Evolutionary conservation across 2,888 invertebrate genomes (phyloP).

Genomic region (Zygaena filipendulae): DNA sequence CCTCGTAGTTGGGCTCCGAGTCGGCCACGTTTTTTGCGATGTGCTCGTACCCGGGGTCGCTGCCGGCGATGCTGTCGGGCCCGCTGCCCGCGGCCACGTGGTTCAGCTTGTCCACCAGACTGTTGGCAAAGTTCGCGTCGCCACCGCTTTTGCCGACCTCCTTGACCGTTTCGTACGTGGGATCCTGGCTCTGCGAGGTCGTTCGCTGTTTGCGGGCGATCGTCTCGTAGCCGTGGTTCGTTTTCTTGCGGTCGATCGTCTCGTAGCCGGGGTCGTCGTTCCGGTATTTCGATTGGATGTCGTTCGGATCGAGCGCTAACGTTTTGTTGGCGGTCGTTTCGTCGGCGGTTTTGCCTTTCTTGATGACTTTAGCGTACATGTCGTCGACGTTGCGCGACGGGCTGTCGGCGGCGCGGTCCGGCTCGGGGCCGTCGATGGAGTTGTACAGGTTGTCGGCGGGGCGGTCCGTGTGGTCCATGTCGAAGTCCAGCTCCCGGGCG

Average conservation of each 20-base stretch:
- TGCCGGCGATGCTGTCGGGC: conserved; percentile 69
- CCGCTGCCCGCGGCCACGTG: conserved; percentile 56
- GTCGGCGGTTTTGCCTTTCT: conserved; percentile 69
- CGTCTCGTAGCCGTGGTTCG: conserved; percentile 72
- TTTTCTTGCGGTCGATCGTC: conserved; percentile 56
- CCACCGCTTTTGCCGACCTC: conserved; percentile 36
- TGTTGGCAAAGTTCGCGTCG: conserved; percentile 33
- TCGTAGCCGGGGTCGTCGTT: conserved; percentile 62
- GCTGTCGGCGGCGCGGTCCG: conserved; percentile 58
- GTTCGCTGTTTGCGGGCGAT: conserved; percentile 52
- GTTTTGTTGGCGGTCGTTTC: conserved; percentile 26
- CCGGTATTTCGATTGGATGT: conserved; percentile 36
- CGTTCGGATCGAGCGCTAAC: conserved; percentile 33
- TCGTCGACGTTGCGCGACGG: conserved; percentile 82
- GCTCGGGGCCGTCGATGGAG: conserved; percentile 44
- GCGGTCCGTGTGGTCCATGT: conserved; percentile 41
- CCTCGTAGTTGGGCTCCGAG: conserved; percentile 85
- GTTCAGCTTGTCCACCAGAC: conserved; percentile 41
- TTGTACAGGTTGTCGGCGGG: conserved; percentile 47
- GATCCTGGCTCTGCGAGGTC: conserved; percentile 60
- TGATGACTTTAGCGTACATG: conserved; percentile 90
- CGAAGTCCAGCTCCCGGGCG: conserved; percentile 52
- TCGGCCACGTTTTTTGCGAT: conserved; percentile 69
- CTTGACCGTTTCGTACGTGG: conserved; percentile 73
- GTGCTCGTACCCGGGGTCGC: conserved; percentile 81